These are phyloP conservation scores for Rhincodon typus DNA, from an alignment of 2,797 vertebrate genomes.

Conservation along the genomic window DNA sequence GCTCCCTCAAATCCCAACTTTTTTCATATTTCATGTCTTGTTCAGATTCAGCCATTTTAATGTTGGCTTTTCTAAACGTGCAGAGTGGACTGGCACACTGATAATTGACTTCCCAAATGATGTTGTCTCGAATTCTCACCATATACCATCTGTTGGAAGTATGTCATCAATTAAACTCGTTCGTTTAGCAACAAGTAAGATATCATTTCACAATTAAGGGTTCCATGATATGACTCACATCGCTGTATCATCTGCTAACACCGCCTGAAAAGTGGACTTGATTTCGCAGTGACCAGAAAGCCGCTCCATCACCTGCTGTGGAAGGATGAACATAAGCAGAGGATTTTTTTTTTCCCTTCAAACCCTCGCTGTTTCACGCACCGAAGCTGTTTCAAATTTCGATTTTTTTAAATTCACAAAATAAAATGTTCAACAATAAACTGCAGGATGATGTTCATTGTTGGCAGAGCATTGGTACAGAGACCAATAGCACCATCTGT, in stretches of 20 bases:
- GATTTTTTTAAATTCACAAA: no score
- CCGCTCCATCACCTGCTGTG: background rate
- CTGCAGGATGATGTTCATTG: background rate
- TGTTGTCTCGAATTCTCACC: background rate
- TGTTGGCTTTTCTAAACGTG: background rate
- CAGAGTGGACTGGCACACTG: no score
- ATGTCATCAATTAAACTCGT: background rate
- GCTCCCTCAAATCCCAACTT: background rate
- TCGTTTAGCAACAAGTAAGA: background rate
- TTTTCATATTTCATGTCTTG: background rate
- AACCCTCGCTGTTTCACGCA: no score
- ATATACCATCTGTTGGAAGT: background rate
- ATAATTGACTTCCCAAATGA: background rate
- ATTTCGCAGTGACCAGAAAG: background rate
- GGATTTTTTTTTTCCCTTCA: background rate
- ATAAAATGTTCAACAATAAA: background rate
- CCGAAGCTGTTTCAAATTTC: background rate
- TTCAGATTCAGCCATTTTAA: background rate
- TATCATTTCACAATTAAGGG: background rate
- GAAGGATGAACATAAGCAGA: background rate
- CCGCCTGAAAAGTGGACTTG: background rate
- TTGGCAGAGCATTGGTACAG: no score
- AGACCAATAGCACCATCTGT: no score
- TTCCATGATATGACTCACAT: background rate
- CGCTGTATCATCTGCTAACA: background rate